Base-by-base conservation (phyloP, 1,140 invertebrate genomes). In the Lysiphlebus fabarum region DNA sequence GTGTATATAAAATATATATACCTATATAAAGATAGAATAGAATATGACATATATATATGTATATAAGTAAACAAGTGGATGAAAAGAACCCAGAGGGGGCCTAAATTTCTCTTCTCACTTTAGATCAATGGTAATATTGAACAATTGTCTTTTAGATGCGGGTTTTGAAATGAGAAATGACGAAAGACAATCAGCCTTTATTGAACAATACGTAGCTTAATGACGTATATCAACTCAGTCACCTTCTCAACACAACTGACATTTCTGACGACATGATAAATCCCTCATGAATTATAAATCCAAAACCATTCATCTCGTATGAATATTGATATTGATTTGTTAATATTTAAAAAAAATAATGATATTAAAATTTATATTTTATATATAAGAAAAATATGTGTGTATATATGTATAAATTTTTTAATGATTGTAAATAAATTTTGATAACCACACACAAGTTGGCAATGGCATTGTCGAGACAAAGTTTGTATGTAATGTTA, bases 91-190 rank as follows among this genome's bases (percentile, higher is more conserved):
- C 65, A 33, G 36, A 49, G 66, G 64, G 68, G 71, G 68, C 4
- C 17, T 26, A 26, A 4, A 26, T 26, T n/a, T 26, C 2, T 26
- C 68, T 69, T 75, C 74, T 77, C 70, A 33, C 49, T n/a, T 70
- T 73, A 75, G 73, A 79, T 79, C 77, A 79, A 78, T 78, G 74
- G 73, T 68, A 79, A 79, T 79, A 79, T 79, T 78, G 77, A 79
- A 79, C 77, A 79, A 78, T 79, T 79, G 77, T 79, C 74, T 77
- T 61, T 67, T 71, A 72, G 74, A 70, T 74, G 78, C 74, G 73
- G 68, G 48, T 74, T 51, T 51, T 51, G 72, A 74, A 79, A 77
- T 71, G 75, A 76, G 75, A 72, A 74, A 67, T 71, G 49, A 36
- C 33, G 37, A 72, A 78, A 79, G 76, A 78, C 76, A 78, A 78